Conservation (phyloP, 2,113 vertebrate species). For the Motacilla alba region DNA sequence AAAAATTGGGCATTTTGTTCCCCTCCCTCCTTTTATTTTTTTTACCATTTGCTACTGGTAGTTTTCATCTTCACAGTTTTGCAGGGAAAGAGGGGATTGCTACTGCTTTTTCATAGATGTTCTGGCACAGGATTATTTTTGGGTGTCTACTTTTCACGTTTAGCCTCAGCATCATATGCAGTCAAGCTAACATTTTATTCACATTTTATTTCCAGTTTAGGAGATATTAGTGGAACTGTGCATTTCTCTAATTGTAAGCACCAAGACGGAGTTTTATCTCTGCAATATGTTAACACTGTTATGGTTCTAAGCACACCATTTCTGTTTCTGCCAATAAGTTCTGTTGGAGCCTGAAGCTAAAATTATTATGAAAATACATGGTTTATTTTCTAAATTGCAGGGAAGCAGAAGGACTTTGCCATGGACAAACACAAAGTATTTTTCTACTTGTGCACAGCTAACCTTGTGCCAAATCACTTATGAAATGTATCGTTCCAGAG, state of each 20-base stretch:
- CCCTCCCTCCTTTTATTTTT: rapidly evolving
- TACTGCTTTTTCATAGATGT: background rate
- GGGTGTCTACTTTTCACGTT: background rate
- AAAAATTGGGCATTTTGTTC: background rate
- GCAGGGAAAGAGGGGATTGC: background rate
- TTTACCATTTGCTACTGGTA: background rate
- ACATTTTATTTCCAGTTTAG: background rate
- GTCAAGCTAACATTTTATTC: background rate
- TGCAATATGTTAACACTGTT: background rate
- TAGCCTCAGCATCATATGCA: background rate
- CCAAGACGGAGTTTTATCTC: background rate
- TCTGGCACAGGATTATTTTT: background rate
- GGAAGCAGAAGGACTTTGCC: background rate
- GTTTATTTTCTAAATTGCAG: background rate
- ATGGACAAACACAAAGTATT: background rate
- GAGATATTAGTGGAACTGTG: background rate
- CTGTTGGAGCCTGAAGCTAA: background rate
- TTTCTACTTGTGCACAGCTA: background rate
- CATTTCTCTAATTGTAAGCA: background rate
- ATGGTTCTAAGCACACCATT: background rate
- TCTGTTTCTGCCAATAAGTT: background rate
- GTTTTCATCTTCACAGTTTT: background rate
- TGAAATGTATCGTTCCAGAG: background rate
- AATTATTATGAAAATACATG: background rate
- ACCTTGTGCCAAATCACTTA: background rate